Evolutionary conservation across 1,140 invertebrate species (phyloP), one percentile per base, ranked within the genome.

Genomic region (Coptotermes formosanus): DNA sequence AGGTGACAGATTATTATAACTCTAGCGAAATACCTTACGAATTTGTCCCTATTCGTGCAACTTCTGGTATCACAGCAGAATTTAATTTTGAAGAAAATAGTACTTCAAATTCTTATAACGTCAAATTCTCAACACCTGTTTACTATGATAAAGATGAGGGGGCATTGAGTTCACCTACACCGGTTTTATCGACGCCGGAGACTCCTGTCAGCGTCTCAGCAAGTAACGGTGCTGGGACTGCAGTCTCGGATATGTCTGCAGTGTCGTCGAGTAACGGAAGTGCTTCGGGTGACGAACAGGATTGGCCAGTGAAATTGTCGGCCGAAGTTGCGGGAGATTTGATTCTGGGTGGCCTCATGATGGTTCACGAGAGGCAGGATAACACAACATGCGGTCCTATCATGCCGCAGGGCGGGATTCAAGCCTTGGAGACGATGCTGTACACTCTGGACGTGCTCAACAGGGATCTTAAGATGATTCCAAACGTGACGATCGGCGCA

Each of bases 281-380:
- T 38, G 44, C 52, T 14, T 43, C 64, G 12, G 52, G 23, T 75
- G 82, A 21, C 1, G 75, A 83, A 30, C 38, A 82, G 9, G 85
- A 25, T 0, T 98, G 97, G 97, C 97, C 97, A 0, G 93, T 97
- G 4, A 98, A 98, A 88, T 94, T 95, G 85, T 96, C 97, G 88
- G 96, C 97, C 0, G 94, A 95, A 2, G 95, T 98, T 6, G 95
- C 97, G 89, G 97, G 97, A 0, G 95, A 98, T 88, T 90, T 97
- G 1, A 93, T 96, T 0, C 91, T 99, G 0, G 98, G 98, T 8
- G 97, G 97, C 0, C 91, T 98, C 8, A 98, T 98, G 96, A 98
- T 98, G 97, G 96, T 98, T 0, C 98, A 99, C 91, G 97, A 97
- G 88, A 92, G 97, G n/a, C 96, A 97, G 89, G 95, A 96, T 88